A percentile compares a stretch with the other conserved stretches of the same genome.
phyloP scores from a whole-genome alignment of 92 coral and sea anemone species.

The Pocillopora grandis region DNA sequence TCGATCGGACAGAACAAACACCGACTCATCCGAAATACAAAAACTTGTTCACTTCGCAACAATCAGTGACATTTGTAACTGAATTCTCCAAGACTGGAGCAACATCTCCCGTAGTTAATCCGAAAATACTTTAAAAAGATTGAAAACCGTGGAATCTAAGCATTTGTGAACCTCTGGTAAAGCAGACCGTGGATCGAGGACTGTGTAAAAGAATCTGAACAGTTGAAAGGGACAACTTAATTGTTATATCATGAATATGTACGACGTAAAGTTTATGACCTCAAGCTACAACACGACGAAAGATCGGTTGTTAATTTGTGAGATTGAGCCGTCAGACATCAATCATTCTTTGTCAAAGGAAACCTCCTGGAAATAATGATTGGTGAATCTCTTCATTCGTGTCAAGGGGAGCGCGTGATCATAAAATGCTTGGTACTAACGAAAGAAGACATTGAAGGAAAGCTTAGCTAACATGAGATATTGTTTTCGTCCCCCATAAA shows the following conservation, averaged over 20 bases:
- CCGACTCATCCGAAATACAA: neutral
- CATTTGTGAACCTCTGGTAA: slow-evolving; percentile 19
- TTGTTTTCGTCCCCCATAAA: slow-evolving; percentile 9
- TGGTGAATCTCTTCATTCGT: slow-evolving; percentile 16
- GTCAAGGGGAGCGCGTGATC: neutral
- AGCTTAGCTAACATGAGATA: neutral
- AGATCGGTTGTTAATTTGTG: slow-evolving; percentile 8
- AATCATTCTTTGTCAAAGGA: slow-evolving; percentile 5
- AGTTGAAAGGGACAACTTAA: neutral
- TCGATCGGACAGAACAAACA: neutral
- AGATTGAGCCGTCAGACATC: neutral
- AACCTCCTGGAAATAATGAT: slow-evolving; percentile 11
- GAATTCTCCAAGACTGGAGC: neutral
- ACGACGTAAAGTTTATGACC: neutral
- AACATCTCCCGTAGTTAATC: neutral
- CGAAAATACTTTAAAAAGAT: slow-evolving; percentile 10
- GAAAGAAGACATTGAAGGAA: neutral
- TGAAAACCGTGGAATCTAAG: slow-evolving; percentile 18
- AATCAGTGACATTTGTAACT: slow-evolving; percentile 1
- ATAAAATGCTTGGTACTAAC: neutral
- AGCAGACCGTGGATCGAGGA: slow-evolving; percentile 7
- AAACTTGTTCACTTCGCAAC: slow-evolving; percentile 26
- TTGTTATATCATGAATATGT: slow-evolving; percentile 22
- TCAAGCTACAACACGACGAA: slow-evolving; percentile 8
- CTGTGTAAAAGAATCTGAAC: neutral